Base-by-base conservation (phyloP, 2,113 vertebrate species). In the Neolamprologus tretocephalus region DNA sequence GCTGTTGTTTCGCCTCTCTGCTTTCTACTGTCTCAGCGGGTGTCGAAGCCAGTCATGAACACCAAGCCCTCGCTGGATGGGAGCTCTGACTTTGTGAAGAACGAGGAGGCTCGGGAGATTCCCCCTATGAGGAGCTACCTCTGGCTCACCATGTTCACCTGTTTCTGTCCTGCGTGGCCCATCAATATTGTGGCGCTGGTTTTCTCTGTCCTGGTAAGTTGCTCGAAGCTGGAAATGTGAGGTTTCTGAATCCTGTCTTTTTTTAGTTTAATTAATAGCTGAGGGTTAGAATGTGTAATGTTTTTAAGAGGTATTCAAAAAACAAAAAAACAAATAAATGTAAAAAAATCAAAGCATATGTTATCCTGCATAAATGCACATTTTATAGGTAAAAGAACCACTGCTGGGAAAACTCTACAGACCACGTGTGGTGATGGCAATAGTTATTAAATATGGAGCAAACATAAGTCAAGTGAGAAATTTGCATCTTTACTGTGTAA, bases 131-230 rank as follows among this genome's bases (percentile, higher is more conserved):
- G 91, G 89, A 97, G 87, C 93, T 97, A 97, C 94, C 94, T 98
- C 92, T 93, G 96, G 82, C 96, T 98, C 90, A 95, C 97, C 93
- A 97, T 98, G 90, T 89, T 97, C 92, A 80, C 97, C 51, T 98
- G 97, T 63, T 98, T 98, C 90, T 98, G 97, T 83, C 97, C 97
- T 3, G 96, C 97, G 9, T 97, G 97, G 95, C 97, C 97, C 89
- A 33, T 98, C 94, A 98, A 98, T 89, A 97, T 98, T 54, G 97
- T 98, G 89, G 97, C 96, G 16, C 96, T 98, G 90, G 96, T 97
- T 75, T 98, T 97, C 89, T 97, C 97, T 54, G 87, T 98, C 86
- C 95, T 98, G 97, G 97, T 98, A 91, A 97, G 97, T 96, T 63
- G 33, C 33, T 35, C 17, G 3, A 9, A 21, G 13, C 53, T 61